A percentile compares a stretch with the other conserved stretches of the same genome.
Evolutionary conservation across 2,888 invertebrate genomes (phyloP).

Genomic region (Blera fallax): DNA sequence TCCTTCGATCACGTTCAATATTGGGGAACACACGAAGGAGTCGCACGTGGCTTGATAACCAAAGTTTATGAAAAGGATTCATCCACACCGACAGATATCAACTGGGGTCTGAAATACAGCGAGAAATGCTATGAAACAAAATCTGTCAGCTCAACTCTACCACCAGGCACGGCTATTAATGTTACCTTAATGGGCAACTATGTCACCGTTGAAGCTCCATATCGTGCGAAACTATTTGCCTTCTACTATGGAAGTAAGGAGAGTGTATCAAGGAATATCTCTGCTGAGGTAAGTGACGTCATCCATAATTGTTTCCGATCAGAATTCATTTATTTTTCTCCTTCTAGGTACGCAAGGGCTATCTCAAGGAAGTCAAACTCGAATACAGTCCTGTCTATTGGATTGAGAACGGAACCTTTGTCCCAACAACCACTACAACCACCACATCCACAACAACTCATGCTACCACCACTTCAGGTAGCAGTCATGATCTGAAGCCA

Average conservation of each 20-base stretch:
- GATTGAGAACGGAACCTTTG: constrained; percentile 87
- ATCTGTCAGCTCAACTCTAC: constrained; percentile 85
- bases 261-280: constrained; percentile 79
- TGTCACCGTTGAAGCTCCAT: constrained; percentile 89
- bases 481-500: constrained; percentile 82
- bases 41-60: constrained; percentile 80
- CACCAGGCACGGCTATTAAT: constrained; percentile 91
- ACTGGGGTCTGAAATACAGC: constrained; percentile 87
- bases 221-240: constrained; percentile 87
- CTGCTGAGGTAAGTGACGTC: constrained; percentile 76
- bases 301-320: background rate
- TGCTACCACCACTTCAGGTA: constrained; percentile 82
- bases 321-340: background rate
- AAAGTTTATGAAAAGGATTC: constrained; percentile 78
- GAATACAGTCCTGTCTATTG: constrained; percentile 90
- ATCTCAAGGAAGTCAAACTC: constrained; percentile 86
- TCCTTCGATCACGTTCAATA: constrained; percentile 87
- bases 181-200: constrained; percentile 89
- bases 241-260: constrained; percentile 80
- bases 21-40: constrained; percentile 90
- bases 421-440: constrained; percentile 88
- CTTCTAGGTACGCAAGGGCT: constrained; percentile 83
- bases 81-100: constrained; percentile 83
- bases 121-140: constrained; percentile 83
- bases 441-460: constrained; percentile 85